Percentiles rank a stretch among this genome's conserved stretches.
Evolutionary conservation across 2,888 invertebrate genomes (phyloP).

Genomic region (Conchocele bisecta): DNA sequence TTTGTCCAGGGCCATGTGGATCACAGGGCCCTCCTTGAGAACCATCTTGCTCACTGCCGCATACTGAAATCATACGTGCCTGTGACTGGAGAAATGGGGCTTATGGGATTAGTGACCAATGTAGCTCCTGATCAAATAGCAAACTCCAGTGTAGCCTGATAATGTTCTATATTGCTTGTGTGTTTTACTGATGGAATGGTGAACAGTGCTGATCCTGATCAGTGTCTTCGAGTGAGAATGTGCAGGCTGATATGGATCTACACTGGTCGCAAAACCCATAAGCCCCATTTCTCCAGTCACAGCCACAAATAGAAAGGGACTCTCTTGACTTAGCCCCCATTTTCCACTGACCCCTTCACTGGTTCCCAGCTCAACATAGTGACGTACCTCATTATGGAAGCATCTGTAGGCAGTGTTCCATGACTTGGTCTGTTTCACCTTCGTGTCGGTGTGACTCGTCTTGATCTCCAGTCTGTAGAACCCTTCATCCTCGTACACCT

Average conservation of each 20-base stretch:
- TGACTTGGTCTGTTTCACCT: conserved; percentile 61
- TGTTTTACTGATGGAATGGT: no score
- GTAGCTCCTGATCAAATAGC: neutral
- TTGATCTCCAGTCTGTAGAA: conserved; percentile 69
- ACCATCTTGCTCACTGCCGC: conserved; percentile 65
- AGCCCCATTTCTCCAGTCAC: neutral
- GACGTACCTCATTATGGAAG: conserved; percentile 71
- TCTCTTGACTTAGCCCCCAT: neutral
- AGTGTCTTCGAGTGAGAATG: no score
- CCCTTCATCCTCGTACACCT: conserved; percentile 67
- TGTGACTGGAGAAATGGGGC: no score
- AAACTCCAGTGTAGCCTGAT: no score
- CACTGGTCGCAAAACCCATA: neutral
- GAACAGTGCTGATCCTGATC: no score
- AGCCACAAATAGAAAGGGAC: neutral
- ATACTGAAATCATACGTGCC: conserved; percentile 63
- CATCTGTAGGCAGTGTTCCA: conserved; percentile 67
- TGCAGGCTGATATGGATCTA: neutral
- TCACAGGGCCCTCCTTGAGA: conserved; percentile 63
- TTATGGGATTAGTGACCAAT: neutral
- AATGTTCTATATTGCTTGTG: no score
- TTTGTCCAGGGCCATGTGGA: conserved; percentile 56
- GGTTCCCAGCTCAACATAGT: neutral
- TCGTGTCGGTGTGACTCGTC: conserved; percentile 51
- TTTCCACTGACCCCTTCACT: neutral